phyloP scores from a whole-genome alignment of 23 tunicate species.

The Clavelina lepadiformis region DNA sequence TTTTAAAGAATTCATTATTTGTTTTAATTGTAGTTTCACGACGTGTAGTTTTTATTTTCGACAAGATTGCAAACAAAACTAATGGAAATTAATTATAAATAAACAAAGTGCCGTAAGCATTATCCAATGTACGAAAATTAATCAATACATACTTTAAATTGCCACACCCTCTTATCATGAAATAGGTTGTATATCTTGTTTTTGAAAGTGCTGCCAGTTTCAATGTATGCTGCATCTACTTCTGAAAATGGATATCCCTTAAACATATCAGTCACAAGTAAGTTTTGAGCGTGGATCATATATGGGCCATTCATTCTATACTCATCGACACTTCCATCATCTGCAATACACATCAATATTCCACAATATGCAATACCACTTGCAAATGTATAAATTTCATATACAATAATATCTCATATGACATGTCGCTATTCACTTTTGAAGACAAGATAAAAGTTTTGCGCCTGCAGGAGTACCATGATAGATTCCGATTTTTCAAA shows the following conservation, averaged over 20 bases:
- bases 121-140: too few species aligned
- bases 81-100: too few species aligned
- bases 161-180: constrained; percentile 35
- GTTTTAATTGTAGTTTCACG: too few species aligned
- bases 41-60: too few species aligned
- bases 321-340: constrained; percentile 34
- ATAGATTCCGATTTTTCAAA: background rate
- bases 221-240: constrained; percentile 52
- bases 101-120: too few species aligned
- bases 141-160: constrained; percentile 42
- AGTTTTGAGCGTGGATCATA: background rate
- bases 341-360: constrained; percentile 1
- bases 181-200: constrained; percentile 24
- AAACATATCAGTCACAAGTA: constrained; percentile 19
- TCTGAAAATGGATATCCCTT: constrained; percentile 20
- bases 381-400: background rate
- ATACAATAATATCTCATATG: background rate
- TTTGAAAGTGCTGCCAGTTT: constrained; percentile 9
- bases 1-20: too few species aligned
- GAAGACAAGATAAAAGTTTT: constrained; percentile 26
- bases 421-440: constrained; percentile 6
- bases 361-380: background rate
- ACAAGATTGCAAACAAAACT: too few species aligned
- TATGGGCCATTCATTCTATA: constrained; percentile 43
- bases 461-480: constrained; percentile 9